phyloP scores from a whole-genome alignment of 64 coral and sea anemone species.

The Actinia tenebrosa region DNA sequence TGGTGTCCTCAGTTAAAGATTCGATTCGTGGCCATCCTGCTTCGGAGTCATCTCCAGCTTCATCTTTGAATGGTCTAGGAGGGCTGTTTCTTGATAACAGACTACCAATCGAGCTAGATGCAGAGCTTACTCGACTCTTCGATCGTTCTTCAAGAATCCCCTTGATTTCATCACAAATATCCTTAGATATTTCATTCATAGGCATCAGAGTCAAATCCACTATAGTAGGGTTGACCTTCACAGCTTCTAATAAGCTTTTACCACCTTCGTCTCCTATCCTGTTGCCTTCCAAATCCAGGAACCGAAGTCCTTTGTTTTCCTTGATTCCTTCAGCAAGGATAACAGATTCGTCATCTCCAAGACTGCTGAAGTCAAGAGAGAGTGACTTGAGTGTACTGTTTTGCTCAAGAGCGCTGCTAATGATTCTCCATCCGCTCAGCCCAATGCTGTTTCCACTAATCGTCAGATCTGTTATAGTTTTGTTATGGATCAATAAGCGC shows the following conservation, averaged over 20 bases:
- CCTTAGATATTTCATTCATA: constrained; percentile 80
- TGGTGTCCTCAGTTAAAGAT: neutral
- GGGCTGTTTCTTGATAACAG: neutral
- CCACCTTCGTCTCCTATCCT: constrained; percentile 88
- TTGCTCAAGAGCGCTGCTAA: constrained; percentile 54
- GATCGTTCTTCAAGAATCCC: constrained; percentile 29
- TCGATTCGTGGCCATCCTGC: neutral
- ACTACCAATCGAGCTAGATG: neutral
- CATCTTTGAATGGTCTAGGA: neutral
- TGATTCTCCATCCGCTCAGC: constrained; percentile 66
- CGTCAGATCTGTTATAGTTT: constrained; percentile 60
- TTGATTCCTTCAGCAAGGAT: constrained; percentile 76
- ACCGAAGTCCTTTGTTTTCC: constrained; percentile 63
- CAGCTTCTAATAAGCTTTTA: constrained; percentile 59
- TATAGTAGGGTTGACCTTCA: constrained; percentile 61
- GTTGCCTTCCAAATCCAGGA: constrained; percentile 87
- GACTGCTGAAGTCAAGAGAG: constrained; percentile 82
- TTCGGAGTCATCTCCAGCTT: neutral
- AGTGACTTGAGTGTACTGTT: constrained; percentile 67
- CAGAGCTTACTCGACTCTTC: constrained; percentile 18
- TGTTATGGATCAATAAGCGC: constrained; percentile 60
- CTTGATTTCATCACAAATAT: constrained; percentile 71
- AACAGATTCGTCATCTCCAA: constrained; percentile 74
- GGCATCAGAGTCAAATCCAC: constrained; percentile 78
- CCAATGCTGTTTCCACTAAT: constrained; percentile 76